Percentiles rank a stretch among this genome's conserved stretches.
Conservation (phyloP, 2,797 vertebrate genomes). For the Manis crassicaudata region DNA sequence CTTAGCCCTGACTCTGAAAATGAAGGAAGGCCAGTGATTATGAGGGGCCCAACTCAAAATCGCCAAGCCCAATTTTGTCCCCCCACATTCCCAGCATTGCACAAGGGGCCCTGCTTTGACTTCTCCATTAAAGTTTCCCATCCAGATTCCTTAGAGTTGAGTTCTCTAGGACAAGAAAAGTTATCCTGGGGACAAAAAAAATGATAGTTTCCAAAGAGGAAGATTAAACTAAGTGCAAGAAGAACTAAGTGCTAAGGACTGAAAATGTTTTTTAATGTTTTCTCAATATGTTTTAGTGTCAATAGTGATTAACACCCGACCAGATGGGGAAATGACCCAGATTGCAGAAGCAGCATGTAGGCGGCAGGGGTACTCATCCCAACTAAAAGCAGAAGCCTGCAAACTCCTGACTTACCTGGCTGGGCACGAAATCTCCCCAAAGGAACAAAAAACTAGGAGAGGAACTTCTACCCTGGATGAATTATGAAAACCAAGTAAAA, state of each 20-base stretch:
- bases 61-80: background rate
- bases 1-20: background rate
- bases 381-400: slow-evolving; percentile 16
- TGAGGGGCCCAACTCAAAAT: background rate
- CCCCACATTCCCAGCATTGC: too few species aligned
- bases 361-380: background rate
- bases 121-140: background rate
- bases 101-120: background rate
- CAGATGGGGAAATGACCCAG: slow-evolving; percentile 59
- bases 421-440: background rate
- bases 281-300: slow-evolving; percentile 7
- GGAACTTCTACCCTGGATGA: background rate
- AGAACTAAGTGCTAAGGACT: background rate
- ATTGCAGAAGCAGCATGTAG: slow-evolving; percentile 36
- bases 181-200: background rate
- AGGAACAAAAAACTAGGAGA: background rate
- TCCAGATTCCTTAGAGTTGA: background rate
- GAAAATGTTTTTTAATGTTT: slow-evolving; percentile 13
- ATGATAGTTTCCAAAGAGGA: background rate
- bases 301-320: slow-evolving; percentile 32
- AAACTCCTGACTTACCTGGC: slow-evolving; percentile 47
- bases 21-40: background rate
- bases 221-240: background rate
- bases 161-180: background rate
- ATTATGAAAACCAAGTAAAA: slow-evolving; percentile 8